Conservation (phyloP, 30 jellyfish, hydroid and myxozoan genomes). For the Clytia hemisphaerica region DNA sequence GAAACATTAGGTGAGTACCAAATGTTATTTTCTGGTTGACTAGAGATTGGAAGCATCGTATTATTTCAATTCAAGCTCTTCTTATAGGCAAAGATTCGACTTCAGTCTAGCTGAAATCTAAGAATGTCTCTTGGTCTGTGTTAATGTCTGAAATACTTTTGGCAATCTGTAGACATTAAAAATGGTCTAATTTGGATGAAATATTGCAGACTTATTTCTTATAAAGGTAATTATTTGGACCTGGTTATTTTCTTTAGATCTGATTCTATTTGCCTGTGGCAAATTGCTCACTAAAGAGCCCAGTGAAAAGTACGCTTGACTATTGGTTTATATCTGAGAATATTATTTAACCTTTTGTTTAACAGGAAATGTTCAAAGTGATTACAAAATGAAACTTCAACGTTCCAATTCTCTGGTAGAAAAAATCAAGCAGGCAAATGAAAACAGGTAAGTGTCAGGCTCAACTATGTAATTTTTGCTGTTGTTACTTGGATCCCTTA, state of each 20-base stretch:
- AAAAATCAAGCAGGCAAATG: slow-evolving; percentile 34
- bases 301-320: no score
- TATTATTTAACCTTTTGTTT: not conserved
- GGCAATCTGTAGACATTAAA: not conserved
- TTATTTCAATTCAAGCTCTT: no score
- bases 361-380: slow-evolving; percentile 33
- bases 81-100: no score
- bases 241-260: no score
- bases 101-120: no score
- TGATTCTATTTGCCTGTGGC: no score
- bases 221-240: no score
- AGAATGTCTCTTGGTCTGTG: no score
- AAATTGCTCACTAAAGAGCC: no score
- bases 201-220: no score
- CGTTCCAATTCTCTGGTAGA: slow-evolving; percentile 41
- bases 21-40: not conserved
- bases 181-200: not conserved
- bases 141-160: not conserved
- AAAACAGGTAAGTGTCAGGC: slow-evolving; percentile 41
- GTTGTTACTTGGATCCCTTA: not conserved
- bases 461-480: not conserved
- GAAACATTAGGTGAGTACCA: slow-evolving; percentile 40
- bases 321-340: no score
- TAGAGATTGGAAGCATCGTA: no score
- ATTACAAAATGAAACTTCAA: slow-evolving; percentile 17